Conservation (phyloP, 1,140 invertebrate genomes). For the Aphelenchoides avenae region DNA sequence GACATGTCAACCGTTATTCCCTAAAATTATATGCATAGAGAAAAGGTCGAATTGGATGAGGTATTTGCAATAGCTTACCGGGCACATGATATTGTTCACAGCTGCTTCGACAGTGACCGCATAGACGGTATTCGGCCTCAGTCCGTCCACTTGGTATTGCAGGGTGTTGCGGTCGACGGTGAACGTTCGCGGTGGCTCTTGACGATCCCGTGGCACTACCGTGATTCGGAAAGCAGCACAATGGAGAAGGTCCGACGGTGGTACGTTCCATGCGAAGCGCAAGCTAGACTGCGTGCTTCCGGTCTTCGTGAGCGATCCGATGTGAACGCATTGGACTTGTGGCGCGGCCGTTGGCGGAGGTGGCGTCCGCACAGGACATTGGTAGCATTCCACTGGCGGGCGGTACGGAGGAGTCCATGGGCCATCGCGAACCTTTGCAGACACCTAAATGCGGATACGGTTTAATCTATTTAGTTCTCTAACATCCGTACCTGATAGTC, state of each 20-base stretch:
- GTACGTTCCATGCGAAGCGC: conserved; percentile 49
- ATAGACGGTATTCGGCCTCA: conserved; percentile 50
- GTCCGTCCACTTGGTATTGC: conserved; percentile 51
- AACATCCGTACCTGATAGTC: conserved; percentile 42
- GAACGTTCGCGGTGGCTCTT: conserved; percentile 46
- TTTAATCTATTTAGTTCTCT: no score
- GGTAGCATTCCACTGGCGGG: no score
- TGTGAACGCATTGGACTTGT: conserved; percentile 38
- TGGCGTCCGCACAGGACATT: conserved; percentile 8
- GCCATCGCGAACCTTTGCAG: conserved; percentile 43
- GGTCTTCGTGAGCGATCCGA: conserved; percentile 42
- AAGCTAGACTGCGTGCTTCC: conserved; percentile 45
- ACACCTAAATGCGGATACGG: conserved; percentile 33
- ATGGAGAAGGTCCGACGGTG: conserved; percentile 39
- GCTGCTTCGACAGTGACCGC: conserved; percentile 56
- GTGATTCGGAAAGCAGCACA: conserved; percentile 53
- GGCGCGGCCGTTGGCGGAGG: background rate
- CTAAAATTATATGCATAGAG: conserved; percentile 1
- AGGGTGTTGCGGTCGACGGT: conserved; percentile 53
- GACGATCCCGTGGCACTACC: conserved; percentile 48
- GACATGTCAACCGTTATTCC: conserved; percentile 48
- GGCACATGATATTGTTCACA: conserved; percentile 38
- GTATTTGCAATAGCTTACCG: conserved; percentile 14
- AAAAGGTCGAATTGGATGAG: background rate
- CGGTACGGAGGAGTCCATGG: conserved; percentile 49